Evolutionary conservation across 2,113 vertebrate species (phyloP).

Genomic region (Gallinago jamesoni): DNA sequence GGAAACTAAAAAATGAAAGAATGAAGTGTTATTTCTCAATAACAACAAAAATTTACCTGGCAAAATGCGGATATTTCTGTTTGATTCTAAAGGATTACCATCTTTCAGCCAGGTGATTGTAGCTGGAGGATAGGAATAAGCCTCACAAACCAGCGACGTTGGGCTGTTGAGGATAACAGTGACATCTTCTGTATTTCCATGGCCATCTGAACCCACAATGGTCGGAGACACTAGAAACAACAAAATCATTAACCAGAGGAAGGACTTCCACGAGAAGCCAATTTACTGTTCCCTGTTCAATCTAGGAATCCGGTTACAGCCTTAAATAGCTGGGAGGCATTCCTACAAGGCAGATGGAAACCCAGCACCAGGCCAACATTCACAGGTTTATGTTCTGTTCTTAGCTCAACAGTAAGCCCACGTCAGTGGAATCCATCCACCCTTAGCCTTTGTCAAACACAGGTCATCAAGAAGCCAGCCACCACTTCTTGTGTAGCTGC

Average conservation of each 20-base stretch:
- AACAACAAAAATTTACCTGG: constrained; percentile 80
- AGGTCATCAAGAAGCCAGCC: background rate
- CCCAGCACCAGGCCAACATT: background rate
- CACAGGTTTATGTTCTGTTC: background rate
- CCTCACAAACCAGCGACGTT: constrained; percentile 90
- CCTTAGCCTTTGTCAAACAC: background rate
- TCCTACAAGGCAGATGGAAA: background rate
- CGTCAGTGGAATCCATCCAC: background rate
- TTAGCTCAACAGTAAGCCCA: background rate
- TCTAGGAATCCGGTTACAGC: background rate
- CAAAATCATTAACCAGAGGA: background rate
- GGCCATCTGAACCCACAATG: constrained; percentile 80
- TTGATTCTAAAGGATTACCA: constrained; percentile 83
- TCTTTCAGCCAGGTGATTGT: constrained; percentile 93
- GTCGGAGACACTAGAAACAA: constrained; percentile 86
- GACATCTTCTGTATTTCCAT: constrained; percentile 83
- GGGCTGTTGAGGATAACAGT: constrained; percentile 91
- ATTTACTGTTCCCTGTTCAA: background rate
- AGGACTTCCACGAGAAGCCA: background rate
- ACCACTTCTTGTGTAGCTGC: background rate
- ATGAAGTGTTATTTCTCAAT: background rate
- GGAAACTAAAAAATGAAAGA: background rate
- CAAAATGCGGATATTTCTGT: constrained; percentile 84
- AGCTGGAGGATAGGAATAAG: constrained; percentile 91
- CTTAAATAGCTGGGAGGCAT: background rate